Conservation (phyloP, 2,888 invertebrate genomes). For the Saturnia japonica region DNA sequence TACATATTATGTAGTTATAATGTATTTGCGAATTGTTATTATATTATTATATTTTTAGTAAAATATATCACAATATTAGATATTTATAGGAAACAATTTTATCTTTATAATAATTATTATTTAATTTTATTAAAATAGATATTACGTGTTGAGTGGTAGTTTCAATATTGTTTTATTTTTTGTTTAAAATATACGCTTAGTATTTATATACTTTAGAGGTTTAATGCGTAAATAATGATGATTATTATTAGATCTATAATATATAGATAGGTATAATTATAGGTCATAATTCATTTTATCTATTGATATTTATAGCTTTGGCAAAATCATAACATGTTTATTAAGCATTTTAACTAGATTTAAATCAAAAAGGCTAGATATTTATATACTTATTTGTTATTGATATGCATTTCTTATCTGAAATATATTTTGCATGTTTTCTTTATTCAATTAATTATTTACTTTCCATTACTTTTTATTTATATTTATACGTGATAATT, state of each 20-base stretch:
- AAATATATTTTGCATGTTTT: conserved; percentile 23
- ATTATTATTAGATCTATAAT: neutral
- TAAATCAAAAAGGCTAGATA: neutral
- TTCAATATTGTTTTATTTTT: neutral
- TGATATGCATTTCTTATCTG: neutral
- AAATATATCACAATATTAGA: neutral
- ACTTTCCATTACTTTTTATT: neutral
- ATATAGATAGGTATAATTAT: neutral
- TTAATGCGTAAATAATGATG: neutral
- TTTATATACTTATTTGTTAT: neutral
- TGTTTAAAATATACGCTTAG: neutral
- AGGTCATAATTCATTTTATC: neutral
- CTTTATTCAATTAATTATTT: neutral
- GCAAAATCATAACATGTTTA: neutral
- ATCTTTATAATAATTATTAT: neutral
- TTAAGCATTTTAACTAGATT: neutral
- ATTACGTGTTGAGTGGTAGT: neutral
- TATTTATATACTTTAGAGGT: neutral
- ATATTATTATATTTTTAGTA: neutral
- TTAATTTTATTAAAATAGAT: neutral
- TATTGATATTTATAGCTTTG: neutral
- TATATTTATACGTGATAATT: neutral
- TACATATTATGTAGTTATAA: neutral
- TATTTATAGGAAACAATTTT: neutral
- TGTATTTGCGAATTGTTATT: neutral